Base-by-base conservation (phyloP, 2,113 vertebrate genomes). In the Crotalus helleri region DNA sequence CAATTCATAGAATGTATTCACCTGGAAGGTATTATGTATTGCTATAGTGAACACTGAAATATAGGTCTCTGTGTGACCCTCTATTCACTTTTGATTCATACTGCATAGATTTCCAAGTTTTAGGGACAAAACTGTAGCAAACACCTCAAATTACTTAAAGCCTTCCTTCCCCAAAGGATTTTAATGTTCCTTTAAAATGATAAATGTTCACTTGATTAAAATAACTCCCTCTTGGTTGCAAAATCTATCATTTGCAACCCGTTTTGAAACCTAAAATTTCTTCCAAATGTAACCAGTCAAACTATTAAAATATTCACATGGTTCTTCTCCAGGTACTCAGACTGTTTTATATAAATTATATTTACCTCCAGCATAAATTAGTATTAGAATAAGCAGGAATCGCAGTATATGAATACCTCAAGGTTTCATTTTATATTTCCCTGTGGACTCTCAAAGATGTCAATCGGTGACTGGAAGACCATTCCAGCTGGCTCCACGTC, bases 261-360 rank as follows among this genome's bases (percentile, higher is more conserved):
- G 91, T 85, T 58, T 93, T n/a, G 5, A 94, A 93, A 91, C 12
- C 0, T 93, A 85, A 94, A 93, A 92, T 59, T n/a, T 91, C 93
- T 39, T 3, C 55, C 58, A n/a, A 91, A 85, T 85, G n/a, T 69
- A 85, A 54, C 0, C 92, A 0, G 7, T 92, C 3, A 58, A 58
- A 53, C 19, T 89, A 59, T 92, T 1, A 8, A 87, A 94, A 91
- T 5, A 26, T 87, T 44, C 19, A 53, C 2, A 23, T 5, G 69
- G 1, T 81, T 91, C 59, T 61, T 95, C 11, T 93, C 0, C 3
- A 4, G 15, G 9, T 0, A 61, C 86, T 29, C 55, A 91, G 0
- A 0, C 0, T 85, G 39, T 87, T 88, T 5, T 21, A 74, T 29
- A 90, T 29, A 90, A 51, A 49, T 74, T 9, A 33, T 13, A 69